Evolutionary conservation across 2,888 invertebrate genomes (phyloP).

Genomic region (Scaptomyza reducta): DNA sequence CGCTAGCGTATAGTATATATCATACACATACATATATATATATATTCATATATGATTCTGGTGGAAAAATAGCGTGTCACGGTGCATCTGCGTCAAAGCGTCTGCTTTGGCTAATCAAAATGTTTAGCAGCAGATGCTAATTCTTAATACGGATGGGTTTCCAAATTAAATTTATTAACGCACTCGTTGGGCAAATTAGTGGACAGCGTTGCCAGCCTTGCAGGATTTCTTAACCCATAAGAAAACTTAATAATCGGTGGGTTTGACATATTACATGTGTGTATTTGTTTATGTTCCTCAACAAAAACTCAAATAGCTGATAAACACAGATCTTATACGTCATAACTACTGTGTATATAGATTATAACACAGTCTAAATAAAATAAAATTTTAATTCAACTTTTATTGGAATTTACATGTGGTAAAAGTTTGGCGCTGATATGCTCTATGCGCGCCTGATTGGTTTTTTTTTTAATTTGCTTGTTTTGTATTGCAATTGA

Average conservation of each 20-base stretch:
- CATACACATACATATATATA: no score
- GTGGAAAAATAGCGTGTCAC: slow-evolving; percentile 22
- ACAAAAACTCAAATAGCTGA: no score
- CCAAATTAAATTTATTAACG: not conserved
- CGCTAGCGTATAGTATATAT: slow-evolving; percentile 12
- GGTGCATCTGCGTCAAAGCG: slow-evolving; percentile 25
- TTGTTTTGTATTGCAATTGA: slow-evolving; percentile 33
- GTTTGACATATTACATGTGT: no score
- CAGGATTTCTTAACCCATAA: no score
- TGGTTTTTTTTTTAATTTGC: slow-evolving; percentile 1
- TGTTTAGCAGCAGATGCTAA: not conserved
- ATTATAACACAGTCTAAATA: slow-evolving; percentile 12
- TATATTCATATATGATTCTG: slow-evolving; percentile 12
- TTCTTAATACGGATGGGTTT: slow-evolving; percentile 7
- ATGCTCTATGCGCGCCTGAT: slow-evolving; percentile 41
- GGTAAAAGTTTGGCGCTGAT: slow-evolving; percentile 39
- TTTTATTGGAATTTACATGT: slow-evolving; percentile 62
- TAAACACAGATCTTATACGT: no score
- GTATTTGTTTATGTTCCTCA: no score
- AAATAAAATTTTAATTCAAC: slow-evolving; percentile 47
- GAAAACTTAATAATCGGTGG: no score
- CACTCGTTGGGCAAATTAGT: no score
- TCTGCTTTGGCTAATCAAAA: slow-evolving; percentile 28
- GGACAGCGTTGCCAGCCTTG: no score
- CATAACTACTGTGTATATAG: no score